These are phyloP conservation scores for Hyles vespertilio DNA, from an alignment of 1,140 invertebrate species.

Conservation along the genomic window DNA sequence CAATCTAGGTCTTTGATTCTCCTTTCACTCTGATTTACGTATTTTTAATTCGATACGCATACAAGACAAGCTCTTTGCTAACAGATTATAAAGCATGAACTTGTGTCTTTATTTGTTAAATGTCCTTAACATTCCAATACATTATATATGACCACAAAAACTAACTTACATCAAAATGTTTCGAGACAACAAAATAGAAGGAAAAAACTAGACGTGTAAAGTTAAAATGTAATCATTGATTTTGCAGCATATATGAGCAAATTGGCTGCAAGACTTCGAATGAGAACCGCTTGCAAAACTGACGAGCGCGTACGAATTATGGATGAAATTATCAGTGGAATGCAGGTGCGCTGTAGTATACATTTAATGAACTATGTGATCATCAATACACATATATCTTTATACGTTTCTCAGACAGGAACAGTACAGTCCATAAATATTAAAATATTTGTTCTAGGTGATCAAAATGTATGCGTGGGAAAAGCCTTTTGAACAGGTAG, in stretches of 20 bases:
- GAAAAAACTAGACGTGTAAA: not conserved
- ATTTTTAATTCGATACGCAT: too few relatives aligned
- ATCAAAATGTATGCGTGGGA: constrained; percentile 97
- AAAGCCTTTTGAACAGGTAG: constrained; percentile 81
- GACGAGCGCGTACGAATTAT: constrained; percentile 86
- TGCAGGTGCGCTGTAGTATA: constrained; percentile 77
- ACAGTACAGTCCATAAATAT: not conserved
- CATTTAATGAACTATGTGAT: not conserved
- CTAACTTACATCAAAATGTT: too few relatives aligned
- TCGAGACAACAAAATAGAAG: too few relatives aligned
- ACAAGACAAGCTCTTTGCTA: too few relatives aligned
- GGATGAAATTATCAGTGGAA: constrained; percentile 88
- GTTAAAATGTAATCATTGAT: not conserved
- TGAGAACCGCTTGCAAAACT: constrained; percentile 79
- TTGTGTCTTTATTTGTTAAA: too few relatives aligned
- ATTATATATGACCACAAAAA: too few relatives aligned
- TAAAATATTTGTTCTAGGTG: constrained; percentile 71
- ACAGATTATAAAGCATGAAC: too few relatives aligned
- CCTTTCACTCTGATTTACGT: too few relatives aligned
- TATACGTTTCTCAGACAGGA: not conserved
- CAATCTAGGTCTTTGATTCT: too few relatives aligned
- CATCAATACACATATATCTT: too few relatives aligned
- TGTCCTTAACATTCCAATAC: too few relatives aligned
- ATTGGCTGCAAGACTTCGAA: constrained; percentile 76
- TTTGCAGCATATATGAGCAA: constrained; percentile 78